Evolutionary conservation across 2,113 vertebrate species (phyloP).

Genomic region (Serilophus lunatus): DNA sequence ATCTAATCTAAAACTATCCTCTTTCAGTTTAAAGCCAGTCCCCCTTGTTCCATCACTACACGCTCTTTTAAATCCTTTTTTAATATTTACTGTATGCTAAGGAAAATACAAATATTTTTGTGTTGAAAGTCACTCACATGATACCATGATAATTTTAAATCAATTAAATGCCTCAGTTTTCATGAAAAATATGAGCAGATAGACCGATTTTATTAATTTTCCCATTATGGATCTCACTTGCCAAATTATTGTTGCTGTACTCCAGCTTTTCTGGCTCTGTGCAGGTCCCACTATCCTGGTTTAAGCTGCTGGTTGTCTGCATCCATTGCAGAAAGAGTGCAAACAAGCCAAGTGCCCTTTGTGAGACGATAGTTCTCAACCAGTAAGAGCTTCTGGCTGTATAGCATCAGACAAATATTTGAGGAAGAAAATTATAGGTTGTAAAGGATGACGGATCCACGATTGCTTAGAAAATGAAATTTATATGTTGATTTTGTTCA

Average conservation of each 20-base stretch:
- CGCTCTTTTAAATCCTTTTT: not conserved
- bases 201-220: not conserved
- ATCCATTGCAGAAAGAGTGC: not conserved
- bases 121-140: not conserved
- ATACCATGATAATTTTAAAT: not conserved
- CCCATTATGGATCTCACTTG: not conserved
- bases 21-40: not conserved
- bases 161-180: not conserved
- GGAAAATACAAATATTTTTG: not conserved
- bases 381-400: not conserved
- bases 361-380: not conserved
- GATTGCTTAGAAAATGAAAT: conserved; percentile 1
- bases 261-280: not conserved
- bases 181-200: not conserved
- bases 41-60: no score
- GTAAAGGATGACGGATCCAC: not conserved
- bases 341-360: not conserved
- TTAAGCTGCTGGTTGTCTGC: not conserved
- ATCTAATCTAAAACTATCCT: not conserved
- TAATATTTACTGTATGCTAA: not conserved
- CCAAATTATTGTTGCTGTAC: not conserved
- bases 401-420: not conserved
- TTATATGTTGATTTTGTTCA: not conserved
- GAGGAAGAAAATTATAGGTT: not conserved
- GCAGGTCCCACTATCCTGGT: not conserved